Percentiles rank a stretch among this genome's conserved stretches.
phyloP scores from a whole-genome alignment of 2,888 invertebrate species.

The Acrobasis suavella region DNA sequence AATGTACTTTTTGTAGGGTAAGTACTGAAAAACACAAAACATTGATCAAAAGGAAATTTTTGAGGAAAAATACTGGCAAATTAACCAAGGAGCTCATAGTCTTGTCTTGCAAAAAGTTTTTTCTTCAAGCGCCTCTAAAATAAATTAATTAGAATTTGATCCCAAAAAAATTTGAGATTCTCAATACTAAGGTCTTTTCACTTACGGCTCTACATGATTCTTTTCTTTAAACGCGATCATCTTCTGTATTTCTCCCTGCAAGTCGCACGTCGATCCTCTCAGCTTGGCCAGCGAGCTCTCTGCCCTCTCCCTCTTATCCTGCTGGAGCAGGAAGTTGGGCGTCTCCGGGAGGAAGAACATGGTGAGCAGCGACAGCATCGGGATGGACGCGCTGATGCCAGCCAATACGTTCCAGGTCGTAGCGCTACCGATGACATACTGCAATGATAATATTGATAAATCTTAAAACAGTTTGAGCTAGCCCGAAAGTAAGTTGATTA shows the following conservation, averaged over 20 bases:
- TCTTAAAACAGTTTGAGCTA: not conserved
- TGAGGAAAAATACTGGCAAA: not conserved
- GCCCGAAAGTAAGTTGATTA: too few relatives aligned
- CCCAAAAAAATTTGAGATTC: too few relatives aligned
- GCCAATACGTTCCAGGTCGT: constrained; percentile 85
- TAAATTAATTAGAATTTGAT: too few relatives aligned
- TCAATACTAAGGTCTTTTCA: constrained; percentile 24
- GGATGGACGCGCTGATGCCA: constrained; percentile 83
- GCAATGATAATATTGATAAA: constrained; percentile 44
- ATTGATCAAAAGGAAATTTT: not conserved
- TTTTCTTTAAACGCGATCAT: constrained; percentile 84
- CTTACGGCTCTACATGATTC: constrained; percentile 83
- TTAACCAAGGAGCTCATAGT: not conserved
- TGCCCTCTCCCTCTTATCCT: constrained; percentile 83
- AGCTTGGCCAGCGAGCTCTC: constrained; percentile 81
- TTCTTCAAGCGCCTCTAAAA: too few relatives aligned
- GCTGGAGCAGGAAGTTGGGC: constrained; percentile 86
- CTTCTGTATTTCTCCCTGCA: constrained; percentile 84
- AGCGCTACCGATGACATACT: constrained; percentile 83
- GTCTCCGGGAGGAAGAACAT: constrained; percentile 87
- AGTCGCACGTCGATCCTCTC: constrained; percentile 83
- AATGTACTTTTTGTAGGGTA: too few relatives aligned
- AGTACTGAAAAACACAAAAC: not conserved
- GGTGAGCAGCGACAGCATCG: constrained; percentile 82
- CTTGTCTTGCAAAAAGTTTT: not conserved